Evolutionary conservation across 2,797 vertebrate species (phyloP).

Genomic region (Aeoliscus strigatus): DNA sequence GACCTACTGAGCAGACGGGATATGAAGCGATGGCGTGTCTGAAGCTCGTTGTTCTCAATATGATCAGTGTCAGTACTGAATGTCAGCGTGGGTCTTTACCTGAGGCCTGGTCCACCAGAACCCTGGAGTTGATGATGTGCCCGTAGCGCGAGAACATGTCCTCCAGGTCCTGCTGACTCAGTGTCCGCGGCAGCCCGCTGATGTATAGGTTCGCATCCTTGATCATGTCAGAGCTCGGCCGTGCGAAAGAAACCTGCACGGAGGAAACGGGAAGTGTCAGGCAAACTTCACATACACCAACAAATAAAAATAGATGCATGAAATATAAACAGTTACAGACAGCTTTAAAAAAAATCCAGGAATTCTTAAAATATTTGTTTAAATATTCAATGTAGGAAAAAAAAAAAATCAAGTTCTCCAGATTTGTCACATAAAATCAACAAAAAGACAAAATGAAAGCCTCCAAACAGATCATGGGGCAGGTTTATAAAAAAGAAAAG

Average conservation of each 20-base stretch:
- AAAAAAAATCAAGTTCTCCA: slow-evolving; percentile 14
- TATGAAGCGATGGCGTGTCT: no score
- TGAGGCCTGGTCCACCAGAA: slow-evolving; percentile 95
- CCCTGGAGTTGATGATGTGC: slow-evolving; percentile 93
- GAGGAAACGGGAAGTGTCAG: slow-evolving; percentile 16
- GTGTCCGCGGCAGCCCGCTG: slow-evolving; percentile 88
- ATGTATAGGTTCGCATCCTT: slow-evolving; percentile 97
- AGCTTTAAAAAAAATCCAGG: slow-evolving; percentile 35
- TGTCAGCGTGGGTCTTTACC: slow-evolving; percentile 60
- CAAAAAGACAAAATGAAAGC: slow-evolving; percentile 32
- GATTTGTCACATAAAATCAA: slow-evolving; percentile 27
- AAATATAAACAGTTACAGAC: no score
- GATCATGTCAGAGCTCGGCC: slow-evolving; percentile 94
- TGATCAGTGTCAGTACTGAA: no score
- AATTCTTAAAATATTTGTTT: slow-evolving; percentile 11
- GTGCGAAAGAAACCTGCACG: slow-evolving; percentile 76
- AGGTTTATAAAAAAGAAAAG: slow-evolving; percentile 30
- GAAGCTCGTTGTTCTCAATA: no score
- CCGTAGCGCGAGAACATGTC: slow-evolving; percentile 94
- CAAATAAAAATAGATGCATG: slow-evolving; percentile 22
- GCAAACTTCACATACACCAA: not conserved
- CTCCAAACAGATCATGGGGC: slow-evolving; percentile 35
- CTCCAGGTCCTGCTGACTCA: slow-evolving; percentile 94
- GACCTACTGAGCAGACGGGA: slow-evolving; percentile 66
- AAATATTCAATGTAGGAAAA: slow-evolving; percentile 11